Base-by-base conservation (phyloP, 2,888 invertebrate species). In the Lepidonotus clava region DNA sequence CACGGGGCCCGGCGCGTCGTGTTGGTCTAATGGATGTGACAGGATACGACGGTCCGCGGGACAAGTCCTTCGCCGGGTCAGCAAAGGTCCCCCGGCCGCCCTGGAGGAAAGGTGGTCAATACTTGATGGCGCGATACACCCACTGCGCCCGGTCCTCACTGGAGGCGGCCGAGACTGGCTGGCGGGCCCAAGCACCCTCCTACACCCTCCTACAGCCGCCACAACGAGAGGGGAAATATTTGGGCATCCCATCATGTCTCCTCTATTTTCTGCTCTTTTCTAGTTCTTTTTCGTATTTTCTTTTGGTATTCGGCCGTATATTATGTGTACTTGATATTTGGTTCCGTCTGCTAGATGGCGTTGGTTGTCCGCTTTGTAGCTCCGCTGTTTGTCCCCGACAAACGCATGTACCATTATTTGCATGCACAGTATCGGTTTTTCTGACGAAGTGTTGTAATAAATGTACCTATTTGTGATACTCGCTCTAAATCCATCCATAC, bases 1-100 rank as follows among this genome's bases (percentile, higher is more conserved):
- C 8, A 8, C 28, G 24, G 61, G 24, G 1, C 4, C 4, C 21
- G 18, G 24, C 61, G 21, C 28, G 24, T 24, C 61, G 24, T 61
- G 61, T 61, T 28, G 28, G 61, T 61, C 61, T 61, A 61, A 61
- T 61, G 61, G 61, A 61, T 61, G 61, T 61, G 61, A 61, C 61
- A 61, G 61, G 61, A 24, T 61, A 24, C 24, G 56, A 32, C 24
- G 61, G 61, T 24, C 28, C 2, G 61, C 14, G 24, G n/a, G 61
- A 61, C 61, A 61, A 18, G n/a, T 28, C 28, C 28, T 11, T 32
- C 61, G 5, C 2, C 2, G 61, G 61, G 61, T 61, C 61, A 8
- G 46, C 18, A 11, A 46, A 46, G 6, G 18, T 11, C n/a, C 53
- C 11, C 53, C 53, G 18, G 2, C 21, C n/a, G 2, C 11, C 5